A percentile compares a stretch with the other conserved stretches of the same genome.
Conservation (phyloP, 2,888 invertebrate species). For the Drosophila eohydei region DNA sequence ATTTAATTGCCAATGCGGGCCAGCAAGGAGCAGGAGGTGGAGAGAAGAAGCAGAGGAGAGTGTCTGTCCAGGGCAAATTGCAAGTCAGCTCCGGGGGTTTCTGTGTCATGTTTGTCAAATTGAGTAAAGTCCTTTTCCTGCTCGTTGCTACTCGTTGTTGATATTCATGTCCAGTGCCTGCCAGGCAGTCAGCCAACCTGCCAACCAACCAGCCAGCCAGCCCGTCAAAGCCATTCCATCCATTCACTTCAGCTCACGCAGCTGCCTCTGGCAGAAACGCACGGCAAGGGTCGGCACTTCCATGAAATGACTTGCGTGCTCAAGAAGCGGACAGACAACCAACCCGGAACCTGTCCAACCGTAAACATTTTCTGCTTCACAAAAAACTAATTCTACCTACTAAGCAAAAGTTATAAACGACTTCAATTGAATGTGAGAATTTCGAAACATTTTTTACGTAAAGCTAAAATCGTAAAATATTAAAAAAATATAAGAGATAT, state of each 20-base stretch:
- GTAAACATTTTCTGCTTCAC: slow-evolving; percentile 18
- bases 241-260: slow-evolving; percentile 36
- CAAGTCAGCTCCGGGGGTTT: slow-evolving; percentile 69
- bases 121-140: slow-evolving; percentile 64
- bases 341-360: slow-evolving; percentile 8
- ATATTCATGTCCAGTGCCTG: slow-evolving; percentile 48
- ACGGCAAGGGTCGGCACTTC: slow-evolving; percentile 25
- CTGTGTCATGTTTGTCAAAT: slow-evolving; percentile 79
- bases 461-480: no score
- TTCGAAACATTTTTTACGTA: neutral
- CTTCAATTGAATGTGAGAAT: neutral
- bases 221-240: slow-evolving; percentile 24
- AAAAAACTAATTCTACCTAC: neutral
- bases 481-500: neutral
- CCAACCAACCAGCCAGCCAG: neutral
- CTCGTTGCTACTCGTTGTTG: slow-evolving; percentile 38
- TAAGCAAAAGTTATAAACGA: slow-evolving; percentile 4
- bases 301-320: slow-evolving; percentile 60
- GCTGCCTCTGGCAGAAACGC: slow-evolving; percentile 26
- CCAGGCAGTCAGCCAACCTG: neutral
- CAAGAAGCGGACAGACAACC: neutral
- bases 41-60: slow-evolving; percentile 11
- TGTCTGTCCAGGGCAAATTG: slow-evolving; percentile 58
- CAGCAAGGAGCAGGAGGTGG: neutral
- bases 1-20: slow-evolving; percentile 64